Evolutionary conservation across 1,140 invertebrate genomes (phyloP), one percentile per base, ranked within the genome.

Genomic region (Drosophila mauritiana): DNA sequence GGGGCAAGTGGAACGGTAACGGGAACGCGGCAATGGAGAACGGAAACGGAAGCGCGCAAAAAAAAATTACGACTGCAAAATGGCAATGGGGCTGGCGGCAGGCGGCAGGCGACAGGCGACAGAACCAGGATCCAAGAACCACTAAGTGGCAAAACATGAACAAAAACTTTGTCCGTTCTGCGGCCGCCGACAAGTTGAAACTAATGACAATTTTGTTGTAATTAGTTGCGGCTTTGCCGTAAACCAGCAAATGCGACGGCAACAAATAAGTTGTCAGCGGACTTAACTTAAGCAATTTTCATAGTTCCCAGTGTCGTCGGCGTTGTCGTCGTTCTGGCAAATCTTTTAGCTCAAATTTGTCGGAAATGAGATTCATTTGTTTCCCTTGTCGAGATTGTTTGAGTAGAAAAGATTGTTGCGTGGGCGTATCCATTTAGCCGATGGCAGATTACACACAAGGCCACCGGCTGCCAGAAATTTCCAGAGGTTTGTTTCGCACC

Each of bases 121-220:
- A 73, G 46, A 51, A 40, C 62, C 36, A 59, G 65, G 46, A 55
- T 36, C 70, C 40, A 55, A 45, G 42, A 20, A 54, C 72, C 34
- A 83, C 83, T 88, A 88, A 86, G 83, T 86, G 83, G 83, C 67
- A 79, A 88, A 86, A 88, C 83, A 86, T 88, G 83, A 86, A 86
- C 83, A 83, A 88, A 86, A 86, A 86, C 75, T 86, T 86, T 79
- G 79, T 68, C 85, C 70, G 83, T 45, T 17, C 61, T 83, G 83
- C 73, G 83, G 67, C 67, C 79, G 83, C 83, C 83, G 83, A 88
- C 83, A 86, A 86, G 83, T 86, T 86, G 84, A 88, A 86, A 86
- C 83, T 86, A 86, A 86, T 86, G 83, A 86, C 83, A 86, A 88
- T 88, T 88, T 86, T 86, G 83, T 86, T 86, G 83, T 89, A 86